These are phyloP conservation scores for Spodoptera frugiperda DNA, from an alignment of 1,140 invertebrate genomes.

Conservation along the genomic window DNA sequence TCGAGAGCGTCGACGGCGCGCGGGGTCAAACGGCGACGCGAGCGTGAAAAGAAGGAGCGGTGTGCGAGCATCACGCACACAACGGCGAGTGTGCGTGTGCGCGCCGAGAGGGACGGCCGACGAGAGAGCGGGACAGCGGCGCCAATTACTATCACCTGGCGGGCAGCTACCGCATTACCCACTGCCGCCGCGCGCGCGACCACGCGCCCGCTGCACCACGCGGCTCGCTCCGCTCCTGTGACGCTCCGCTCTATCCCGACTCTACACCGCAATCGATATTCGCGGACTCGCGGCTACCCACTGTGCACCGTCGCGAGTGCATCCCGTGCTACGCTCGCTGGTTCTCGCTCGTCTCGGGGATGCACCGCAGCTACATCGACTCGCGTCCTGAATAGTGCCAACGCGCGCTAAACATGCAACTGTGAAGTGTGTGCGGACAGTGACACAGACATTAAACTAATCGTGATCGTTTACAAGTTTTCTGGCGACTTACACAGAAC, in stretches of 20 bases:
- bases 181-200: constrained; percentile 81
- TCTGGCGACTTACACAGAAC: constrained; percentile 61
- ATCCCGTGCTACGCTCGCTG: constrained; percentile 53
- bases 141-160: constrained; percentile 85
- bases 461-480: constrained; percentile 68
- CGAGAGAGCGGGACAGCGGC: constrained; percentile 77
- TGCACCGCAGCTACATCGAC: constrained; percentile 50
- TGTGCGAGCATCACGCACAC: constrained; percentile 73
- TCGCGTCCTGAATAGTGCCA: constrained; percentile 56
- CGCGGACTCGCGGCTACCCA: constrained; percentile 47
- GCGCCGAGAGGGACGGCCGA: constrained; percentile 74
- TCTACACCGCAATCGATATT: constrained; percentile 71
- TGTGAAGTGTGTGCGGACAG: constrained; percentile 82
- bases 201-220: constrained; percentile 75
- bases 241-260: constrained; percentile 59
- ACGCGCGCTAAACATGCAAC: constrained; percentile 69
- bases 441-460: constrained; percentile 66
- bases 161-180: constrained; percentile 84
- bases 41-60: constrained; percentile 83
- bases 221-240: constrained; percentile 62
- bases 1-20: constrained; percentile 80
- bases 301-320: constrained; percentile 49
- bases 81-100: constrained; percentile 69
- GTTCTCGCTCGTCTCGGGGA: constrained; percentile 44
- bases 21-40: constrained; percentile 84